These are phyloP conservation scores for Pelecanus crispus DNA, from an alignment of 2,113 vertebrate genomes.

Conservation along the genomic window DNA sequence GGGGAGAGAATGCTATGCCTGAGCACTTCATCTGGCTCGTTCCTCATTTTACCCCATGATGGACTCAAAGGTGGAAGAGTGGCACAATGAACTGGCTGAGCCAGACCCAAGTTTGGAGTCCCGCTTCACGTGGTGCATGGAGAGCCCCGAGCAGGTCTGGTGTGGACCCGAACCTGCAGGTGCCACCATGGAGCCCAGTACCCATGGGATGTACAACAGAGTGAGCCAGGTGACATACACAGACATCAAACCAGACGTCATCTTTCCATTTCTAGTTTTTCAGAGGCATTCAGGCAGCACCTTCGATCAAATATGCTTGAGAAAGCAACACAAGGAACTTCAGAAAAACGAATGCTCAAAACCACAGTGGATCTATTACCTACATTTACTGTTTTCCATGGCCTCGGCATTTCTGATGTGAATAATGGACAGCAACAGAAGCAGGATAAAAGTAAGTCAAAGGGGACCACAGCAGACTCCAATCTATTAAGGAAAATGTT, in stretches of 20 bases:
- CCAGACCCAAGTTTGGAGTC: neutral
- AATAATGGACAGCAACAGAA: rapidly evolving
- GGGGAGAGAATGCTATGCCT: neutral
- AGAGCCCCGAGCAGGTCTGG: neutral
- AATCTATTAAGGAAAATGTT: neutral
- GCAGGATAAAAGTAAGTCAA: neutral
- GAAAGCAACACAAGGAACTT: neutral
- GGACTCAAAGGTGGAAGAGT: neutral
- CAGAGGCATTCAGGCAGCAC: neutral
- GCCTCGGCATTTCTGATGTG: neutral
- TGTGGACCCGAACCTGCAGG: neutral
- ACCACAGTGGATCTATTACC: neutral
- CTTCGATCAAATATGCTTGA: neutral
- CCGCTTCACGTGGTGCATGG: neutral
- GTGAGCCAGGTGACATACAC: neutral
- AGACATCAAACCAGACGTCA: neutral
- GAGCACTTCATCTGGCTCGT: neutral
- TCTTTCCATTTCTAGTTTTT: neutral
- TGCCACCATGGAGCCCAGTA: neutral
- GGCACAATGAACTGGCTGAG: neutral
- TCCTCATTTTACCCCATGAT: neutral
- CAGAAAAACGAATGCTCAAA: neutral
- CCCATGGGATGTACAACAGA: neutral
- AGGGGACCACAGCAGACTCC: neutral
- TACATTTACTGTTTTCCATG: neutral